Percentiles rank a stretch among this genome's conserved stretches.
These are phyloP conservation scores for Rhyacophila evoluta DNA, from an alignment of 2,888 invertebrate species.

Conservation along the genomic window DNA sequence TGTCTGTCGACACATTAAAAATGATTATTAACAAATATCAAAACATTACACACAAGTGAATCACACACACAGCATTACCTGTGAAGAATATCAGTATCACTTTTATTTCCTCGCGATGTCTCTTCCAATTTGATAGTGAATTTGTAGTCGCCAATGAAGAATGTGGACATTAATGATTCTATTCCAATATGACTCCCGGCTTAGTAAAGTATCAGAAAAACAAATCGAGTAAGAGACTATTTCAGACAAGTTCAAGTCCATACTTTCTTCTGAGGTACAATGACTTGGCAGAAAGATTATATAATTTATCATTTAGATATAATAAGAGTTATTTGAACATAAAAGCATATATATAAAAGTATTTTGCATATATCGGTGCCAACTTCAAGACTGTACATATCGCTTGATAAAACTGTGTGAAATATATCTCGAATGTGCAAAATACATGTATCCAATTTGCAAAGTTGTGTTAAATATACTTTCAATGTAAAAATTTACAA, in stretches of 20 bases:
- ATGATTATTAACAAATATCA: too few relatives aligned
- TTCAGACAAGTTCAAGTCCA: background rate
- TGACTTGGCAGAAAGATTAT: background rate
- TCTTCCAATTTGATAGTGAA: slow-evolving; percentile 38
- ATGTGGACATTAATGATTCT: slow-evolving; percentile 37
- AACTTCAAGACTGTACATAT: too few relatives aligned
- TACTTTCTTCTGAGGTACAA: background rate
- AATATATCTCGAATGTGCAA: too few relatives aligned
- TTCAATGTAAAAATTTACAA: too few relatives aligned
- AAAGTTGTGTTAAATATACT: too few relatives aligned
- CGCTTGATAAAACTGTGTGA: too few relatives aligned
- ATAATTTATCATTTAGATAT: background rate
- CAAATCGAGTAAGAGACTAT: background rate
- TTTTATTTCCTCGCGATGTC: slow-evolving; percentile 32
- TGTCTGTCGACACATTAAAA: too few relatives aligned
- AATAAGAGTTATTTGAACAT: background rate
- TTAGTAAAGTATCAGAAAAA: background rate
- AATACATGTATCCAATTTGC: too few relatives aligned
- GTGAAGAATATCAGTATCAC: background rate
- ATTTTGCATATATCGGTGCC: background rate
- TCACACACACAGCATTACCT: too few relatives aligned
- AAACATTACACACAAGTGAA: too few relatives aligned
- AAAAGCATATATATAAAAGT: background rate
- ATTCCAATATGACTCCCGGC: slow-evolving; percentile 28
- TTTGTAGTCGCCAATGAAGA: slow-evolving; percentile 42